Evolutionary conservation across 2,113 vertebrate genomes (phyloP), one percentile per base, ranked within the genome.

Genomic region (Cyanistes caeruleus): DNA sequence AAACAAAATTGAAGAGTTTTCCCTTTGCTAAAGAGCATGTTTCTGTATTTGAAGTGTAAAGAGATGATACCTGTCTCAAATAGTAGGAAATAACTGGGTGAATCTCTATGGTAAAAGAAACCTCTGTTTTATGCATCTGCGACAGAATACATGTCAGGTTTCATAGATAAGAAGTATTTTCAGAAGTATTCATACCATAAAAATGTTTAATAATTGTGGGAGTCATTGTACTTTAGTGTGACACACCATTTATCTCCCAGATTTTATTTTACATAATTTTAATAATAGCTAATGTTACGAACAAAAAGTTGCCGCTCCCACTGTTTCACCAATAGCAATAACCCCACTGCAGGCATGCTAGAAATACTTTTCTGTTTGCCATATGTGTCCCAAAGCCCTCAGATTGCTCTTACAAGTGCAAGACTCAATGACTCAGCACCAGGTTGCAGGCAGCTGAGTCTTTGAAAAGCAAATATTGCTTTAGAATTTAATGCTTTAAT

Each of bases 11-110:
- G 25, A 89, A 67, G 58, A 55, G 5, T 15, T 56, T 90, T 72
- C 24, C 15, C 7, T 81, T 89, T 63, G 4, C 4, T 8, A 79
- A 67, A 84, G 5, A 49, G 0, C 0, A 0, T 44, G 15, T 43
- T 72, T 85, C 20, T 68, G 2, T 59, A 28, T 72, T 53, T 67
- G 43, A 58, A n/a, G 10, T 27, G 11, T 78, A 69, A 41, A 53
- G 46, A 74, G 1, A 1, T 77, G 19, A 39, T 24, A 1, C 51
- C 13, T 69, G 20, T 31, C 8, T 8, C 3, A 13, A 73, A 41
- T 7, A 16, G 5, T 37, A 43, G 5, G 19, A 74, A 74, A 62
- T 15, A 89, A 68, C 6, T 14, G 44, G 13, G 3, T 39, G 33
- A 80, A 76, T 5, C 0, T 75, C 4, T 65, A 21, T 19, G 28